Base-by-base conservation (phyloP, 2,888 invertebrate genomes). In the Rhagophthalmus giganteus region DNA sequence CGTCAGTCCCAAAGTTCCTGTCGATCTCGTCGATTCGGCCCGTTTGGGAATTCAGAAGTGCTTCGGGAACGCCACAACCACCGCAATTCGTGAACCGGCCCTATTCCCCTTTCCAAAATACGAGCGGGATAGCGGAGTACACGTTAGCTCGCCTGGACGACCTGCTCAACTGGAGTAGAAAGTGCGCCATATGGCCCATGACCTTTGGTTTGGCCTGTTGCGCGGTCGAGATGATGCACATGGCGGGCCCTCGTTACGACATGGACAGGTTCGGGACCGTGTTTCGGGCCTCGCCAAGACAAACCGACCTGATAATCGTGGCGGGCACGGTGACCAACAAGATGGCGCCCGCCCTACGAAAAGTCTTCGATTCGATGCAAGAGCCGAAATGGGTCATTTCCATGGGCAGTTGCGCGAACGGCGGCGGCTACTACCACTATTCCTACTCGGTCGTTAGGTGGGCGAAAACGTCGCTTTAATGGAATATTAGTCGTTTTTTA, bases 321-420 rank as follows among this genome's bases (percentile, higher is more conserved):
- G 84, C 85, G 27, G 72, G 84, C 27, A 85, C 85, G 1, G 69
- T 85, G 7, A 85, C 84, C 12, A 85, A 85, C 64, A 85, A 86
- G 71, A 85, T 86, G 85, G 84, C 85, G n/a, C 80, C 83, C 4
- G 82, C 82, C 14, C 69, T 85, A 6, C 67, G 85, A 57, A 80
- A 79, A 70, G 80, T 82, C 8, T 82, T 81, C 65, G 82, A 82
- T 66, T 81, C 70, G 54, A 85, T 86, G 85, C 79, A 82, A 8
- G 81, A 84, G 45, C 85, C 84, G 1, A 77, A 81, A 57, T 88
- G 84, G 84, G 87, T 88, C 1, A 82, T 88, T 63, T 86, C 86
- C 1, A 88, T 88, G 87, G 87, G 87, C 3, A 85, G 85, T 60
- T 88, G 87, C 75, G 87, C 87, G 15, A 87, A 88, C 72, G 86